Base-by-base conservation (phyloP, 2,113 vertebrate species). In the Lathamus discolor region DNA sequence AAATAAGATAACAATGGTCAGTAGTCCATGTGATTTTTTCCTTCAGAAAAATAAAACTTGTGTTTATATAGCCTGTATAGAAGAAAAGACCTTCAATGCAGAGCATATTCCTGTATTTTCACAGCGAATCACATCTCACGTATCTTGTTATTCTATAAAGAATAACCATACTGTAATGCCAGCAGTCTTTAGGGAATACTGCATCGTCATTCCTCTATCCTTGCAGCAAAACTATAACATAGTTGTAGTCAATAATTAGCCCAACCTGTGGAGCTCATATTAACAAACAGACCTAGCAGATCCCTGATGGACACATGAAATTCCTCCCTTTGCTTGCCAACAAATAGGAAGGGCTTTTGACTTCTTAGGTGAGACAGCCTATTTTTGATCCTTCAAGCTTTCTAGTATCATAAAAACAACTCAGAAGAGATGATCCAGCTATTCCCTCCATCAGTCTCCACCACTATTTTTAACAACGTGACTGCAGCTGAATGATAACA, bases 391-490 rank as follows among this genome's bases (percentile, higher is more conserved):
- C 15, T 54, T 83, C 43, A 63, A 4, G 20, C 13, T 86, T 86
- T 54, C 22, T 69, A 24, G 14, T 77, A 51, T 19, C 0, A 0
- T 31, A 72, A 85, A 10, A 86, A 19, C 20, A 64, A 39, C 27
- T 48, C 28, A 74, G 16, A 9, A 3, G 2, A 82, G 22, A n/a
- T 59, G 16, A 4, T 70, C 6, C 31, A 82, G 13, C 25, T 83
- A 27, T 61, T 80, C 5, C 35, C 12, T 78, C 22, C 1, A 1
- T 37, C 24, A n/a, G 14, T 13, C 22, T 78, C 1, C 0, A 78
- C 3, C 51, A 22, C 9, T 51, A 31, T 39, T 82, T 20, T 81
- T 66, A 74, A 73, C 4, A 55, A 11, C 79, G 19, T 37, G 18
- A 70, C 16, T 80, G n/a, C 7, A 87, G n/a, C 22, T 86, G 41